Conservation (phyloP, 2,113 vertebrate species). For the Argyrosomus japonicus region DNA sequence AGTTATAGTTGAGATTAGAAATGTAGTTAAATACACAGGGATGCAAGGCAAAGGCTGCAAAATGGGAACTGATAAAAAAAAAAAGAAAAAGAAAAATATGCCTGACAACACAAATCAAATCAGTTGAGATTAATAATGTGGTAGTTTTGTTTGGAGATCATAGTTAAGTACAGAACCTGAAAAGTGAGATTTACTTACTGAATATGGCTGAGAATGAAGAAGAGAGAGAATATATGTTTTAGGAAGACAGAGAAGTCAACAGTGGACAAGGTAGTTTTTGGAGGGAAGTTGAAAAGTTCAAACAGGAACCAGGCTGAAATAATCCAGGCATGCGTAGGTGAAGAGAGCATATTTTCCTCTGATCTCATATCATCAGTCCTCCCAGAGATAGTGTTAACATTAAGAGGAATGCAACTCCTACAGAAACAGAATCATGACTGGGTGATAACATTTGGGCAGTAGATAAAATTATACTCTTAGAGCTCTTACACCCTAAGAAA, state of each 20-base stretch:
- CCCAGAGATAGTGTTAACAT: neutral
- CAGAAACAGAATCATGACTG: neutral
- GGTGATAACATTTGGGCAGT: neutral
- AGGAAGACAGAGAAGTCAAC: neutral
- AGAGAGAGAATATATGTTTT: neutral
- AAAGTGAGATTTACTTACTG: neutral
- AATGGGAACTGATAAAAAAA: no score
- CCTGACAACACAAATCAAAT: neutral
- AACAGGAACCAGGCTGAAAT: constrained; percentile 42
- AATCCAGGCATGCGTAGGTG: constrained; percentile 1
- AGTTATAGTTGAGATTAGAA: neutral
- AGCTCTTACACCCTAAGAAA: neutral
- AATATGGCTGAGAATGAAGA: neutral
- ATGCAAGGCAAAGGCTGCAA: no score
- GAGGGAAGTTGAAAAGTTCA: constrained; percentile 38
- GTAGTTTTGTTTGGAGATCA: neutral
- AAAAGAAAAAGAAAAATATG: neutral
- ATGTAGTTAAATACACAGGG: neutral
- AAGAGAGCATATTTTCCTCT: neutral
- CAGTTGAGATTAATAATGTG: neutral
- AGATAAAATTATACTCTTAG: neutral
- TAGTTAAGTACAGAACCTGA: neutral
- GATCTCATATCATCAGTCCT: neutral
- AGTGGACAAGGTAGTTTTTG: neutral
- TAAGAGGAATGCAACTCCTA: neutral